Conservation (phyloP, 2,113 vertebrate species). For the Vulpes vulpes region DNA sequence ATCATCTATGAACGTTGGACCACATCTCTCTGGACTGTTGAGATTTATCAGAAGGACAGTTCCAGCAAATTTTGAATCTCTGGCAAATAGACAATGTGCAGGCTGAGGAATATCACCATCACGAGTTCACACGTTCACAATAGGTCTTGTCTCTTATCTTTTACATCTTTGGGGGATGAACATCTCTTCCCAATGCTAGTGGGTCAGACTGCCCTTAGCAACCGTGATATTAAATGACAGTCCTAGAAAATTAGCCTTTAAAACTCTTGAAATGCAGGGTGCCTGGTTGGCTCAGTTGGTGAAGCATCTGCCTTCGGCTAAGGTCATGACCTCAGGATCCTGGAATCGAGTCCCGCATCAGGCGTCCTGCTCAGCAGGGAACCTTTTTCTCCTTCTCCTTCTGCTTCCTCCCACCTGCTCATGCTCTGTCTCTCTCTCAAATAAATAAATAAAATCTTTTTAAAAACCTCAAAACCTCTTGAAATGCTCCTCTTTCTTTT, state of each 20-base stretch:
- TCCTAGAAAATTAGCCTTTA: slow-evolving; percentile 8
- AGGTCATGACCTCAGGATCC: no score
- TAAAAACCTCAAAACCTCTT: neutral
- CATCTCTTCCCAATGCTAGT: neutral
- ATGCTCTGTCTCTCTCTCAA: no score
- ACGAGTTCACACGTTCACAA: neutral
- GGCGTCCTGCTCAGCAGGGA: no score
- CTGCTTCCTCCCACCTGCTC: no score
- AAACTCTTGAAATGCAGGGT: neutral
- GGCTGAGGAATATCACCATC: neutral
- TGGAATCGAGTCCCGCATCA: no score
- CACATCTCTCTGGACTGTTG: neutral
- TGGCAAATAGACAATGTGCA: neutral
- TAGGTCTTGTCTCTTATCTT: slow-evolving; percentile 49
- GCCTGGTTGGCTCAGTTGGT: no score
- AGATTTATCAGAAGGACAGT: neutral
- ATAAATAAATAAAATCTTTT: no score
- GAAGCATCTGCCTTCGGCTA: no score
- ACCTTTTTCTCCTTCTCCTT: no score
- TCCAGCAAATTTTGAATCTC: slow-evolving; percentile 59
- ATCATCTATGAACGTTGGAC: neutral
- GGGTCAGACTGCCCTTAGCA: slow-evolving; percentile 6
- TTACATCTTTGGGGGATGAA: slow-evolving; percentile 23
- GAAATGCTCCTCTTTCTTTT: neutral
- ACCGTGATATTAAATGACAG: neutral